Evolutionary conservation across 2,113 vertebrate genomes (phyloP).

Genomic region (Falco punctatus): DNA sequence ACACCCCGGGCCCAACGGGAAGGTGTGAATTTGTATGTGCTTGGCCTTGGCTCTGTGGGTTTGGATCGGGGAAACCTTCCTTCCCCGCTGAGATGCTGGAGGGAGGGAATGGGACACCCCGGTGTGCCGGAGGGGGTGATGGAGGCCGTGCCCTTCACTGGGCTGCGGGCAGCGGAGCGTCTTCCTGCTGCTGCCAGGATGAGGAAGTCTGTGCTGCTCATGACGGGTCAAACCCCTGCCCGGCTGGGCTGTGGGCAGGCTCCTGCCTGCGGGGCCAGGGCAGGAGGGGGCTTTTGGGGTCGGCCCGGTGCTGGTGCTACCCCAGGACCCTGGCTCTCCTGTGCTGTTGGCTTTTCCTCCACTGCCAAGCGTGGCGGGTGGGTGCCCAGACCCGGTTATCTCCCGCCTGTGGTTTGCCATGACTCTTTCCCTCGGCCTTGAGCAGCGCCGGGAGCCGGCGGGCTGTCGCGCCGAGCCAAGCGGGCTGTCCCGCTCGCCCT

Average conservation of each 20-base stretch:
- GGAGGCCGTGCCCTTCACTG: rapidly evolving
- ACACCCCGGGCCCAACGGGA: background rate
- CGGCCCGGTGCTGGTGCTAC: background rate
- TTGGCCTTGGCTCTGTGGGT: background rate
- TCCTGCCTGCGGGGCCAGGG: background rate
- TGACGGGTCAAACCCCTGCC: background rate
- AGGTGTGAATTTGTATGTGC: rapidly evolving
- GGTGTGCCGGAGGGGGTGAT: background rate
- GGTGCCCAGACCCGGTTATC: background rate
- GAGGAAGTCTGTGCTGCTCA: background rate
- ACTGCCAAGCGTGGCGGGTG: rapidly evolving
- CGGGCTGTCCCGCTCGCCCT: background rate
- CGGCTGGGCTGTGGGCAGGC: no score
- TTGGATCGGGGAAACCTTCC: background rate
- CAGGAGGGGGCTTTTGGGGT: background rate
- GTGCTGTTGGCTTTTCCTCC: background rate
- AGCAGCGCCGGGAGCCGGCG: background rate
- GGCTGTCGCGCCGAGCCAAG: background rate
- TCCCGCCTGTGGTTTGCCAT: background rate
- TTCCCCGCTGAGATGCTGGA: rapidly evolving
- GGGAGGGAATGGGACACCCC: background rate
- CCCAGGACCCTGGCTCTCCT: rapidly evolving
- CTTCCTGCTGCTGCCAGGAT: background rate
- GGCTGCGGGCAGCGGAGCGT: background rate
- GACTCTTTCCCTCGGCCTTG: background rate